Evolutionary conservation across 2,888 invertebrate genomes (phyloP).

Genomic region (Ariolimax columbianus): DNA sequence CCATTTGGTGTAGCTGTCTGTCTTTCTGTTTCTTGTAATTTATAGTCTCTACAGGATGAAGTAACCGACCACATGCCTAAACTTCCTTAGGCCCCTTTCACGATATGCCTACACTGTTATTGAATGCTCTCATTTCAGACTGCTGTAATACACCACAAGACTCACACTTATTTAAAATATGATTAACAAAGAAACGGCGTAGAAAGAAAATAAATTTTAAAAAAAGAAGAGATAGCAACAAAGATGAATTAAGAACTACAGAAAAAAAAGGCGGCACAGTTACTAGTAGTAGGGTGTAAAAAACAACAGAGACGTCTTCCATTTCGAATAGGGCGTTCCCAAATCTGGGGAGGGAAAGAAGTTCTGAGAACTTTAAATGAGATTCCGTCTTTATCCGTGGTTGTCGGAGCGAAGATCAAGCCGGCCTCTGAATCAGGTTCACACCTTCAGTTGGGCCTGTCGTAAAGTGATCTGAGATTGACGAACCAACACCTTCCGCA

Average conservation of each 20-base stretch:
- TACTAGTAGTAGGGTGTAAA: not conserved
- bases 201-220: not conserved
- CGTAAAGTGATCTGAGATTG: not conserved
- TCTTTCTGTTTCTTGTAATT: too few relatives aligned
- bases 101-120: too few relatives aligned
- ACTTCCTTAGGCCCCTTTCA: too few relatives aligned
- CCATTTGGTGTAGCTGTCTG: too few relatives aligned
- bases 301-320: not conserved
- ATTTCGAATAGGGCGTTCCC: constrained; percentile 9
- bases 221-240: not conserved
- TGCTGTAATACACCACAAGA: too few relatives aligned
- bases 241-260: not conserved
- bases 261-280: not conserved
- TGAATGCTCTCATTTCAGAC: too few relatives aligned
- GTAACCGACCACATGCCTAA: too few relatives aligned
- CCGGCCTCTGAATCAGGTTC: not conserved
- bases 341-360: not conserved
- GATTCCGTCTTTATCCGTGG: constrained; percentile 1
- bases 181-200: not conserved
- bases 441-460: not conserved
- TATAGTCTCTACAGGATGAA: too few relatives aligned
- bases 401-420: not conserved
- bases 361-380: not conserved
- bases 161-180: too few relatives aligned
- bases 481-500: not conserved